Evolutionary conservation across 2,113 vertebrate species (phyloP).

Genomic region (Catharus minimus): DNA sequence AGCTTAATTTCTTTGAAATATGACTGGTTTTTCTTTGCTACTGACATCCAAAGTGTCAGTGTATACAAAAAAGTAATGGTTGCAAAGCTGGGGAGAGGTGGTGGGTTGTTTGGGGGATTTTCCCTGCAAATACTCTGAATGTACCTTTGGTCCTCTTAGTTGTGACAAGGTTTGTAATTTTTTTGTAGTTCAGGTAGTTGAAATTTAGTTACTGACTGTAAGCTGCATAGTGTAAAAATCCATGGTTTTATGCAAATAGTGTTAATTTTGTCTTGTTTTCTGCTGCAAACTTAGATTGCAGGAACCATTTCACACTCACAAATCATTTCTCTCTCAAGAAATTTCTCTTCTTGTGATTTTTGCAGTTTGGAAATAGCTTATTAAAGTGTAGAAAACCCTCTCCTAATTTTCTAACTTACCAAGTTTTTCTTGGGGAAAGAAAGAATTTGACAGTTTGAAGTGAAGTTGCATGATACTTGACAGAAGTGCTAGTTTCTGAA

Average conservation of each 20-base stretch:
- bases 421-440: neutral
- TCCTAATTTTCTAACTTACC: neutral
- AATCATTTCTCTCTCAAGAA: neutral
- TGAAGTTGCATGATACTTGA: neutral
- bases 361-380: neutral
- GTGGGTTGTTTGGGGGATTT: rapidly evolving
- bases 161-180: neutral
- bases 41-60: neutral
- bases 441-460: neutral
- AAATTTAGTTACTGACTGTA: neutral
- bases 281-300: neutral
- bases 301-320: neutral
- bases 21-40: neutral
- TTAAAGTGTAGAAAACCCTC: rapidly evolving
- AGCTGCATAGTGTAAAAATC: neutral
- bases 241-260: neutral
- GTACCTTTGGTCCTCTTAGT: neutral
- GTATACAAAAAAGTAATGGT: neutral
- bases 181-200: neutral
- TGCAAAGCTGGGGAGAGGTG: neutral
- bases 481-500: neutral
- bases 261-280: neutral
- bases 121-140: neutral
- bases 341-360: neutral
- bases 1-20: neutral